Evolutionary conservation across 2,113 vertebrate genomes (phyloP), one percentile per base, ranked within the genome.

Genomic region (Cephalopholis sonnerati): DNA sequence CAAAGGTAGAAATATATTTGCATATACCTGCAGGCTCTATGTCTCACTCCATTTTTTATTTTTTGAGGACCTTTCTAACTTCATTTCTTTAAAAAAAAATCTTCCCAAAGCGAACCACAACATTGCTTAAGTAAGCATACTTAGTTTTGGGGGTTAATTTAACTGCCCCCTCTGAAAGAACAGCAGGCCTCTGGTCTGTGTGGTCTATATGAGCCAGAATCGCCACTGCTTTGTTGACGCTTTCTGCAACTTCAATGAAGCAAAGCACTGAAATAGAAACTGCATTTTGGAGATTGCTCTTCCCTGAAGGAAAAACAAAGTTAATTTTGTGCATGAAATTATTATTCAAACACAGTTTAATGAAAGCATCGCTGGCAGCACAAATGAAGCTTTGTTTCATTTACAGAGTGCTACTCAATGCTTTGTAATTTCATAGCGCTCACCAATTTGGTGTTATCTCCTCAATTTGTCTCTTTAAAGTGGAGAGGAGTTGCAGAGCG

Each of bases 351-450:
- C 2, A 11, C 22, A 41, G 29, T 79, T 81, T 76, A 27, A n/a
- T n/a, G n/a, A 83, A 76, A 70, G 41, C 61, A 77, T 50, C 15
- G 63, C 77, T 79, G 54, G 32, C n/a, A 75, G 50, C 68, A 55
- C 53, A 57, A 71, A 72, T 27, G 0, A 74, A 48, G 61, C 48
- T 41, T 67, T 79, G 61, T 86, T 79, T 74, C 22, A 61, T 58
- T 70, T 46, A 61, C 24, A 66, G 11, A 46, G 4, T 46, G n/a
- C 62, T 15, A 25, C 63, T 71, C 29, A 59, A 16, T 29, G 69
- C 20, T 68, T 69, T 81, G 3, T 68, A 25, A 83, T 85, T 80
- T 58, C 62, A 55, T 29, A 73, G 78, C 17, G 77, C 83, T 74
- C 25, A 75, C 17, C 0, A 24, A 27, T 70, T 84, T 73, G 22